Conservation (phyloP, 2,797 vertebrate genomes). For the Spinibarbus caldwelli region DNA sequence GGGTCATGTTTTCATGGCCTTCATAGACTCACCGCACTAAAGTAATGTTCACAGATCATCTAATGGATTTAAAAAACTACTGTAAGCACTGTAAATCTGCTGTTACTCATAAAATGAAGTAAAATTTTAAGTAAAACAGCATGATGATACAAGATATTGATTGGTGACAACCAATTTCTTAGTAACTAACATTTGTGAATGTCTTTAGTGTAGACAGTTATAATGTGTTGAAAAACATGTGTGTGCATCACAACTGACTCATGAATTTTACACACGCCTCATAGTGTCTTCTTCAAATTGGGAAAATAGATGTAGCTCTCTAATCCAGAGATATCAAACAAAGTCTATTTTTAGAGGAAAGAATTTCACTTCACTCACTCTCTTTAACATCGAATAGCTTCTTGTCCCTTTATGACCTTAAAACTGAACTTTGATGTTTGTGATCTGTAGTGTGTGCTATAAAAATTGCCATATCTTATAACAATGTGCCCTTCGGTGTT, state of each 20-base stretch:
- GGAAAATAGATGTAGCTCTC: not conserved
- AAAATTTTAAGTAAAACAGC: not conserved
- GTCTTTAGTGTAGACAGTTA: not conserved
- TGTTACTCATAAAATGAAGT: not conserved
- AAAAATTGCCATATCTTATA: not conserved
- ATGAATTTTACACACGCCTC: not conserved
- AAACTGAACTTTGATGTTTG: not conserved
- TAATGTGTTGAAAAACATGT: not conserved
- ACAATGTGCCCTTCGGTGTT: no score
- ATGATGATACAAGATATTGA: not conserved
- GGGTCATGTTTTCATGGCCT: conserved; percentile 14
- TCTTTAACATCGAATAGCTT: not conserved
- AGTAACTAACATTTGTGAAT: no score
- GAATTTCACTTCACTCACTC: not conserved
- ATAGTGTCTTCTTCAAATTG: not conserved
- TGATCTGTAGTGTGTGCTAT: not conserved
- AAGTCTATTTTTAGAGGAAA: not conserved
- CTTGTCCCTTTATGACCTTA: not conserved
- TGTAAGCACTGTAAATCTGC: not conserved
- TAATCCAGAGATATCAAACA: not conserved
- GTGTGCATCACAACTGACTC: not conserved
- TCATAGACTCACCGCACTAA: not conserved
- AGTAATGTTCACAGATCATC: not conserved
- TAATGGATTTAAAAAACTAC: not conserved
- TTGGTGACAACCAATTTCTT: not conserved